Conservation (phyloP, 2,113 vertebrate species). For the Lophura nycthemera region DNA sequence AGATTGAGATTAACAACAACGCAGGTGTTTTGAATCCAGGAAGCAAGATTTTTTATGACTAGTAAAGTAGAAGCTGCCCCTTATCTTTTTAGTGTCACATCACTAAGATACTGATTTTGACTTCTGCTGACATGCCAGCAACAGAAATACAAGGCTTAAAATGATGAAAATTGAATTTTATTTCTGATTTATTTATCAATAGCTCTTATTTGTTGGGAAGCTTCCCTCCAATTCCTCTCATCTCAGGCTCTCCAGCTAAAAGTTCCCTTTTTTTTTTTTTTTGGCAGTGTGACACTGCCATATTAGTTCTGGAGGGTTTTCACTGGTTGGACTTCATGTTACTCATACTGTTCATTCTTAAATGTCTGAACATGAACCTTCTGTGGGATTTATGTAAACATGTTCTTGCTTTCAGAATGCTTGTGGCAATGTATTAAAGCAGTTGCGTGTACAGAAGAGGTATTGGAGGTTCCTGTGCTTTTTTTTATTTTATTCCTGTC, state of each 20-base stretch:
- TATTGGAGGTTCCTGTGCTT: not conserved
- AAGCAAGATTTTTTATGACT: not conserved
- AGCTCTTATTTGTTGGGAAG: not conserved
- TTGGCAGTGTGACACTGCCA: not conserved
- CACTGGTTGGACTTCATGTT: not conserved
- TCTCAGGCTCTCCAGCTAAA: not conserved
- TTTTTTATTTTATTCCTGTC: not conserved
- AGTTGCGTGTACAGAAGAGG: not conserved
- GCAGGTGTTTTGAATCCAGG: not conserved
- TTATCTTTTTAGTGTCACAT: not conserved
- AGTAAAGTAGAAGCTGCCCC: not conserved
- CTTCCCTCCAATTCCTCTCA: not conserved
- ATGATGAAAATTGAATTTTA: not conserved
- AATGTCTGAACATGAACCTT: not conserved
- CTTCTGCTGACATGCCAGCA: not conserved
- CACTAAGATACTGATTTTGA: not conserved
- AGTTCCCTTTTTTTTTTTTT: not conserved
- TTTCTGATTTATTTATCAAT: not conserved
- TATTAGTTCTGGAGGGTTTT: not conserved
- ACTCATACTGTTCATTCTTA: not conserved
- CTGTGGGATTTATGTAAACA: not conserved
- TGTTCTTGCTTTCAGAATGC: not conserved
- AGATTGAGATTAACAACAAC: not conserved
- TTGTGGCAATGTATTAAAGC: not conserved
- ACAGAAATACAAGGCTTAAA: not conserved